A percentile compares a stretch with the other conserved stretches of the same genome.
Conservation (phyloP, 2,888 invertebrate species). For the Iselma pallidipennis region DNA sequence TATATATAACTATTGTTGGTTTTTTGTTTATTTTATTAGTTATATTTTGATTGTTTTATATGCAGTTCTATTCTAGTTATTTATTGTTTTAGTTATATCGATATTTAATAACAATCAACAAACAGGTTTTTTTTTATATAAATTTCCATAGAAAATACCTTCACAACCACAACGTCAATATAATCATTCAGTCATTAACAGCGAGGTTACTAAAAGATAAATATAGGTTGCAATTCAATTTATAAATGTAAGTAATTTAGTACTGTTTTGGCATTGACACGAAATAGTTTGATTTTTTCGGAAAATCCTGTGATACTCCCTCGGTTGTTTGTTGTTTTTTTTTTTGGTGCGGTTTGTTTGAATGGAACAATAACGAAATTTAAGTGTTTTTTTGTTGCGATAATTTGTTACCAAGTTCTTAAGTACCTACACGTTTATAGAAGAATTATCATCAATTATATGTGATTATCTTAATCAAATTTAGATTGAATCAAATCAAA, state of each 20-base stretch:
- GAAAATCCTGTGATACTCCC: too few relatives aligned
- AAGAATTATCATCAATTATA: not conserved
- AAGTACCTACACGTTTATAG: not conserved
- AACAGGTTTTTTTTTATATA: not conserved
- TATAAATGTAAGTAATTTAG: not conserved
- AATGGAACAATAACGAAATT: too few relatives aligned
- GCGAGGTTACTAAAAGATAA: not conserved
- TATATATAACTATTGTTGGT: not conserved
- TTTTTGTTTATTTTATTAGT: not conserved
- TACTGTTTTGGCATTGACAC: not conserved
- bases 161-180: slow-evolving; percentile 5
- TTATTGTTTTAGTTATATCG: not conserved
- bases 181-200: slow-evolving; percentile 1
- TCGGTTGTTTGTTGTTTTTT: too few relatives aligned
- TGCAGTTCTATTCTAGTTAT: too few relatives aligned
- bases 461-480: not conserved
- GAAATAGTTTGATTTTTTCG: not conserved
- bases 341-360: too few relatives aligned
- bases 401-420: too few relatives aligned
- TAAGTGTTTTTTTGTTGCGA: too few relatives aligned
- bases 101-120: not conserved
- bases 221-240: not conserved
- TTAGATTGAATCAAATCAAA: not conserved
- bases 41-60: not conserved
- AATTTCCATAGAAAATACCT: slow-evolving; percentile 2